Evolutionary conservation across 2,113 vertebrate genomes (phyloP), one percentile per base, ranked within the genome.

Genomic region (Spheniscus mendiculus): DNA sequence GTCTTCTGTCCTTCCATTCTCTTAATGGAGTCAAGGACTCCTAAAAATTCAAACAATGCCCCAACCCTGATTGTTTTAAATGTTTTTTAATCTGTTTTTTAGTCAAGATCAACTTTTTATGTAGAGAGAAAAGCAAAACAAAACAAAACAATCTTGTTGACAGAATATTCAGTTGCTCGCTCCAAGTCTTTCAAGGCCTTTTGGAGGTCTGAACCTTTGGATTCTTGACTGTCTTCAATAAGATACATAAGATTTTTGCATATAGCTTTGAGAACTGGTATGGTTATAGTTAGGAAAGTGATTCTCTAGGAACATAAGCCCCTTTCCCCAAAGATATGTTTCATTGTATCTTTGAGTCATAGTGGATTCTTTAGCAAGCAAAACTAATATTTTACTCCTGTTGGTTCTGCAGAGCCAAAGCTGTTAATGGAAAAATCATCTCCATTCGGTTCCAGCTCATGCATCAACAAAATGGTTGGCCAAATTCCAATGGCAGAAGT

Each of bases 321-420:
- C 16, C 87, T 73, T 79, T 89, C 69, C 87, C 84, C 29, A 61
- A 79, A 93, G 80, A 86, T 91, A 80, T 79, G 20, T 89, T 89
- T 89, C 82, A 53, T 50, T 69, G 44, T 69, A 55, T 49, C 83
- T 89, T 95, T 83, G 90, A 95, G 69, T 78, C 83, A 78, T 20
- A 38, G 55, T 20, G 65, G 83, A 89, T 95, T 85, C 83, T 70
- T 93, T 74, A 91, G 84, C 74, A 78, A 91, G 84, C 49, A 91
- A 89, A 93, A 63, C 80, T 89, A 85, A 93, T 79, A 89, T 95
- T 89, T 96, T 78, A 93, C 74, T 88, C 90, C 93, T 81, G 93
- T 38, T 77, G 73, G 79, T 38, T 87, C 73, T 56, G 26, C 67
- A 76, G 87, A 87, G 90, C 93, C 93, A 96, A 93, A 87, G 73